Conservation (phyloP, 2,797 vertebrate genomes). For the Chanos chanos region DNA sequence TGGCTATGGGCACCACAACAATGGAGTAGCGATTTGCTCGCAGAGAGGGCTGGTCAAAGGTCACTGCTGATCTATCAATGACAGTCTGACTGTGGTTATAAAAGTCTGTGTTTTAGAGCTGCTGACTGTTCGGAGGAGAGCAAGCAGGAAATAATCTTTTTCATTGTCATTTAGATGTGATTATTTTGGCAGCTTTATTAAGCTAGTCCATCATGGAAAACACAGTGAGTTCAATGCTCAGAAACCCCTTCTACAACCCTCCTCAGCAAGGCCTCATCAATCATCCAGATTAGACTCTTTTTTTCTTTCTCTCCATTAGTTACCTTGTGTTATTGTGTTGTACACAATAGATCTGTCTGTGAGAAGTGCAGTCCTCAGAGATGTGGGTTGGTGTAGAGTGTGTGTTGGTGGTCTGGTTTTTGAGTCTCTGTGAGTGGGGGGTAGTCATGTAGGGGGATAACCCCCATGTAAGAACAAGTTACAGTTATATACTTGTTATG, state of each 20-base stretch:
- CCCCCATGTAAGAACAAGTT: no score
- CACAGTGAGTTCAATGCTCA: slow-evolving; percentile 13
- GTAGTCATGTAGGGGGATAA: no score
- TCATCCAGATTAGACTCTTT: slow-evolving; percentile 6
- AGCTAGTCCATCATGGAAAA: slow-evolving; percentile 12
- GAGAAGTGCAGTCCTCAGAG: no score
- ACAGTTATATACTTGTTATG: no score
- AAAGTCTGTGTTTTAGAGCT: background rate
- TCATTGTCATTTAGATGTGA: slow-evolving; percentile 26
- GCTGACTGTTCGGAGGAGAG: background rate
- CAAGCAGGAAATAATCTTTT: slow-evolving; percentile 8
- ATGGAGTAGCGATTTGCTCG: background rate
- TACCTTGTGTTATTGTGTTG: background rate
- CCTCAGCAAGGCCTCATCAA: slow-evolving; percentile 1
- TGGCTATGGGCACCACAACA: background rate
- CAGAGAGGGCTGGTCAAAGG: slow-evolving; percentile 9
- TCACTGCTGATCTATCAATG: slow-evolving; percentile 26
- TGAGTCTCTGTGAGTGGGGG: no score
- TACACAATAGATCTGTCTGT: no score
- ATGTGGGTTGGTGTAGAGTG: background rate
- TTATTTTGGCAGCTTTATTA: slow-evolving; percentile 19
- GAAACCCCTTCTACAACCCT: slow-evolving; percentile 2
- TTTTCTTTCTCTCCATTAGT: slow-evolving; percentile 3
- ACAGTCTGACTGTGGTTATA: background rate
- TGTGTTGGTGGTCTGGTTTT: no score